phyloP scores from a whole-genome alignment of 1,140 invertebrate species.

The Argopecten irradians region DNA sequence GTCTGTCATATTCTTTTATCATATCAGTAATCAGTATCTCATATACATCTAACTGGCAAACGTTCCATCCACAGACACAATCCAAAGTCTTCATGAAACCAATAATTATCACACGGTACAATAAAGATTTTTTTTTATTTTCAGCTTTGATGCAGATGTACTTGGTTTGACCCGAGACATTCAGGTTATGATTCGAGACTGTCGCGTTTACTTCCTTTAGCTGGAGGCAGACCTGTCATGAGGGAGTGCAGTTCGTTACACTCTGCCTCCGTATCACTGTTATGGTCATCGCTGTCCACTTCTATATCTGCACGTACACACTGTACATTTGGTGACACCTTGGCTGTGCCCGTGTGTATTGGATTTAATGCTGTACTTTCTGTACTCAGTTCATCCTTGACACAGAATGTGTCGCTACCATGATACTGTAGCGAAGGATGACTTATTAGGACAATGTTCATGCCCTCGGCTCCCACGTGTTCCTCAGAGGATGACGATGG shows the following conservation, averaged over 20 bases:
- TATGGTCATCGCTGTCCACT: constrained; percentile 27
- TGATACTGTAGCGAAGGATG: constrained; percentile 51
- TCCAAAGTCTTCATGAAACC: background rate
- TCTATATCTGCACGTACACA: constrained; percentile 19
- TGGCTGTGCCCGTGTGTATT: constrained; percentile 18
- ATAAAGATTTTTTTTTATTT: background rate
- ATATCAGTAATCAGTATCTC: background rate
- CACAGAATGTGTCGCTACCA: constrained; percentile 49
- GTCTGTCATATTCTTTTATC: background rate
- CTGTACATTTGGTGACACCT: background rate
- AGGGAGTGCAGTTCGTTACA: constrained; percentile 51
- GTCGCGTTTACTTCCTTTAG: background rate
- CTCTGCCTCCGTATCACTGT: constrained; percentile 41
- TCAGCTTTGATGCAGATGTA: background rate
- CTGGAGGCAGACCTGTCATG: constrained; percentile 37
- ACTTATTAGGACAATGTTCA: constrained; percentile 48
- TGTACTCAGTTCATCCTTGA: constrained; percentile 12
- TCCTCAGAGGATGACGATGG: constrained; percentile 60
- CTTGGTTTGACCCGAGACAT: background rate
- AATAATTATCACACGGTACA: background rate
- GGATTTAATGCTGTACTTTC: constrained; percentile 40
- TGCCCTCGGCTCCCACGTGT: constrained; percentile 44
- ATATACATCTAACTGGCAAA: background rate
- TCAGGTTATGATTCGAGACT: background rate
- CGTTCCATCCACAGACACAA: background rate